Conservation (phyloP, 2,888 invertebrate genomes). For the Panopea generosa region DNA sequence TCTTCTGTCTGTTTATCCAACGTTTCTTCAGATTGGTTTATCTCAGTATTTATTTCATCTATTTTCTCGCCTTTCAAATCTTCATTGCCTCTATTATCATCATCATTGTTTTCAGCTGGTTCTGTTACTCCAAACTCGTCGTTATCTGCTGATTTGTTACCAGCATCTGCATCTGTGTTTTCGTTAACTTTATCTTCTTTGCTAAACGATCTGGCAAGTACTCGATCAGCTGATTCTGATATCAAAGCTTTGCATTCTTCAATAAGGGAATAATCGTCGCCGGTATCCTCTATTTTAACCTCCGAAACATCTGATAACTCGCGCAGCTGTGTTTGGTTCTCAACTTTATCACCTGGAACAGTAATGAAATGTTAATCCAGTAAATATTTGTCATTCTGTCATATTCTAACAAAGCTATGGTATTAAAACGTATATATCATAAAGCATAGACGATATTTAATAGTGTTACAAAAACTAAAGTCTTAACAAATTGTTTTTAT, state of each 20-base stretch:
- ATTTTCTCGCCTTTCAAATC: background rate
- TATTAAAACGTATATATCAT: too few relatives aligned
- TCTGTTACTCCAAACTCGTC: background rate
- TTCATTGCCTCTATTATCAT: background rate
- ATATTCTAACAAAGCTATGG: too few relatives aligned
- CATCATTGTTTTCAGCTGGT: background rate
- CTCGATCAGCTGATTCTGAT: constrained; percentile 37
- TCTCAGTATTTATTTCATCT: background rate
- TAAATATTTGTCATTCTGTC: too few relatives aligned
- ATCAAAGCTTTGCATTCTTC: constrained; percentile 44
- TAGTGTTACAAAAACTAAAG: too few relatives aligned
- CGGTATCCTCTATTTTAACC: background rate
- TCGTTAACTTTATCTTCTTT: too few relatives aligned
- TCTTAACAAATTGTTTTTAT: too few relatives aligned
- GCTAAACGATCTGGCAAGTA: constrained; percentile 8
- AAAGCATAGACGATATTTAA: too few relatives aligned
- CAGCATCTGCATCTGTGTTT: too few relatives aligned
- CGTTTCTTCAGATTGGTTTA: background rate
- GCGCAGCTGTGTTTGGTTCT: background rate
- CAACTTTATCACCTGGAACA: background rate
- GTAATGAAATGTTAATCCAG: background rate
- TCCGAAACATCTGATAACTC: background rate
- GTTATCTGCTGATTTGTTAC: too few relatives aligned
- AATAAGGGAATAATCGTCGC: constrained; percentile 22
- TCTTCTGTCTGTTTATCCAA: background rate